Evolutionary conservation across 1,140 invertebrate species (phyloP), one percentile per base, ranked within the genome.

Genomic region (Drosophila kikkawai): DNA sequence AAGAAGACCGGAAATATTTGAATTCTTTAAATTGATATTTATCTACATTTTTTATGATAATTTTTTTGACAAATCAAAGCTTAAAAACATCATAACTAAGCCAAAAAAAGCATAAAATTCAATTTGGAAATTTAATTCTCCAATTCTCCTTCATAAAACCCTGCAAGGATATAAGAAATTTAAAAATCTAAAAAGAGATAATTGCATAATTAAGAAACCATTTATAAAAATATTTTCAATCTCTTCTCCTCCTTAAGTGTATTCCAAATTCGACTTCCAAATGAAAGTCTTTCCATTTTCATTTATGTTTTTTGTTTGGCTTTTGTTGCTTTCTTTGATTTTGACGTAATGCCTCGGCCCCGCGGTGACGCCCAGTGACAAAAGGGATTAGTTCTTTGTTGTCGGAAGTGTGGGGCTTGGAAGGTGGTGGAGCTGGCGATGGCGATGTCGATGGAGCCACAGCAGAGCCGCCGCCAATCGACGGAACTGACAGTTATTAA

Each of bases 301-400:
- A 74, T 65, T 70, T 64, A 77, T 82, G 42, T 47, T 79, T 47
- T 75, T 66, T 66, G 56, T 56, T 50, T 22, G 34, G 65, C 45
- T 51, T 50, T 77, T 88, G 50, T 70, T 59, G 80, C 69, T 80
- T 84, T 84, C 83, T 83, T 63, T 70, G 73, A 70, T 75, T 88
- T 88, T 79, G 84, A 88, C 83, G 64, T 71, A 88, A 86, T 83
- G 67, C 71, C 64, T 75, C 71, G 80, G 80, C 80, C 80, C 65
- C 74, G 84, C 69, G 64, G 70, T 56, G 84, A 53, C 68, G 84
- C 68, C 51, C 84, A 83, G 48, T 88, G 84, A 87, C 84, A 87
- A 88, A 80, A 83, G 84, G 85, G 84, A 88, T 87, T 88, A 84
- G 63, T 79, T 84, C 74, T 79, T 79, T 88, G 83, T 84, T 78